A percentile compares a stretch with the other conserved stretches of the same genome.
Evolutionary conservation across 2,888 invertebrate genomes (phyloP).

Genomic region (Glaucopsyche alexis): DNA sequence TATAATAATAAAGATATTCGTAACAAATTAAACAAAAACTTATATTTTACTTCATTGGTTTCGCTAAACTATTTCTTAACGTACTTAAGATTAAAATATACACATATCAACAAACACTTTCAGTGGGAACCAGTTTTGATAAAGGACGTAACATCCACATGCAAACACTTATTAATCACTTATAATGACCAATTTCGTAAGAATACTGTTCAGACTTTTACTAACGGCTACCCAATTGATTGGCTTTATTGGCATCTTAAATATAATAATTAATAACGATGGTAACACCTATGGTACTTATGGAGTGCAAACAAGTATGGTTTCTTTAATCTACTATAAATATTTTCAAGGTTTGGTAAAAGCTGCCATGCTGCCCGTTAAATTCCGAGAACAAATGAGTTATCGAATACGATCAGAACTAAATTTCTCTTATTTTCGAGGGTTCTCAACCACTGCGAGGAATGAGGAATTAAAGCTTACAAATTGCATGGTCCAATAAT

Average conservation of each 20-base stretch:
- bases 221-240: not conserved
- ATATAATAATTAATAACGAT: not conserved
- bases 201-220: conserved; percentile 18
- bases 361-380: not conserved
- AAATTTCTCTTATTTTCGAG: not conserved
- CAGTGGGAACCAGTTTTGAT: conserved; percentile 47
- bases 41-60: conserved; percentile 63
- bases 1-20: not conserved
- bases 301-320: not conserved
- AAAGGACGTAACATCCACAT: conserved; percentile 7
- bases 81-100: conserved; percentile 46
- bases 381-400: not conserved
- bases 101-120: conserved; percentile 61
- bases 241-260: not conserved
- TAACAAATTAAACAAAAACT: conserved; percentile 38
- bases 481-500: not conserved
- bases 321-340: conserved; percentile 4
- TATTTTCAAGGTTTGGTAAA: conserved; percentile 1
- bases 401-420: not conserved
- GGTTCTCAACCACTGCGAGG: not conserved
- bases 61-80: conserved; percentile 47
- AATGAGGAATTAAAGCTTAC: conserved; percentile 46
- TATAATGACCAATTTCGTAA: not conserved
- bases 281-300: not conserved
- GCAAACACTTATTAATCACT: not conserved